Percentiles rank a stretch among this genome's conserved stretches.
phyloP scores from a whole-genome alignment of 2,888 invertebrate species.

The Horisme vitalbata region DNA sequence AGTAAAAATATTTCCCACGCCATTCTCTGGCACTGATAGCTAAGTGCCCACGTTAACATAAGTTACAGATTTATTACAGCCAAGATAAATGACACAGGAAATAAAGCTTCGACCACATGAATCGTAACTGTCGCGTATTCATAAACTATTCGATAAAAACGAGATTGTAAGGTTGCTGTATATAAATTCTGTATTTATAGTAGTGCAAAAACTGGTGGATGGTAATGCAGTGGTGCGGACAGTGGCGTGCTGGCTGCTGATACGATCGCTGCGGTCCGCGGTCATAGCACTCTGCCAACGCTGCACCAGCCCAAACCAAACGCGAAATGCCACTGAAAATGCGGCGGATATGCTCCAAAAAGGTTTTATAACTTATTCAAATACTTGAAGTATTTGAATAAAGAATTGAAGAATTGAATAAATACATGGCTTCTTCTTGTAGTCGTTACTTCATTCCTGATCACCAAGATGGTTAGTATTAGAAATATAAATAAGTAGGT shows the following conservation, averaged over 20 bases:
- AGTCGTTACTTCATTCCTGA: too few relatives aligned
- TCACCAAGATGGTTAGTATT: too few relatives aligned
- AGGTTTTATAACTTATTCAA: not conserved
- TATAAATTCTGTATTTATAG: conserved; percentile 36
- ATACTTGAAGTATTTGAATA: too few relatives aligned
- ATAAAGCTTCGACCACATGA: conserved; percentile 16
- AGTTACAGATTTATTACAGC: conserved; percentile 9
- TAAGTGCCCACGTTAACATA: conserved; percentile 2
- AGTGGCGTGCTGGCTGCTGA: conserved; percentile 46
- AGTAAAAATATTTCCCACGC: not conserved
- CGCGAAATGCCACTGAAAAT: conserved; percentile 4
- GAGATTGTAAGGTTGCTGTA: conserved; percentile 22
- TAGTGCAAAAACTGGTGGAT: conserved; percentile 30
- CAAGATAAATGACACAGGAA: conserved; percentile 14
- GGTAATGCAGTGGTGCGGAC: conserved; percentile 31
- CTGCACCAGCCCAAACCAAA: conserved; percentile 6
- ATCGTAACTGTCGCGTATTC: conserved; percentile 23
- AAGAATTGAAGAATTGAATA: too few relatives aligned
- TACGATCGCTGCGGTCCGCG: conserved; percentile 46
- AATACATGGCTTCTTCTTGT: too few relatives aligned
- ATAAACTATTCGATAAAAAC: conserved; percentile 31
- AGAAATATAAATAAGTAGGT: too few relatives aligned
- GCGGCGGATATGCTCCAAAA: not conserved
- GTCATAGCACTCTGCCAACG: conserved; percentile 22
- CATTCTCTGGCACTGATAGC: conserved; percentile 1